Base-by-base conservation (phyloP, 1,140 invertebrate species). In the Lutraria rhynchaena region DNA sequence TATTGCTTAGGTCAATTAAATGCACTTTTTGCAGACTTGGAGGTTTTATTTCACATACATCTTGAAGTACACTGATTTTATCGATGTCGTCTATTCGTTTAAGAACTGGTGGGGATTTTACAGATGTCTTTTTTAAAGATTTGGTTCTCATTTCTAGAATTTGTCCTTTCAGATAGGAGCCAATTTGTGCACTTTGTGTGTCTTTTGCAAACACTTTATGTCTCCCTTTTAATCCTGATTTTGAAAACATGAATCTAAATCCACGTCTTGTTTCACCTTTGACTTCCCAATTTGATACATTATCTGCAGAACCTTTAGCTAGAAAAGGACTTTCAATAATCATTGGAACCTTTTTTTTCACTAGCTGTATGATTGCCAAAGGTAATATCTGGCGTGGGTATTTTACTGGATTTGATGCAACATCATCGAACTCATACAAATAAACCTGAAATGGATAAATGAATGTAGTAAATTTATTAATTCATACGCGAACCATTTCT, bases 211-310 rank as follows among this genome's bases (percentile, higher is more conserved):
- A 33, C 13, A 9, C 49, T 53, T 51, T 69, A 69, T 51, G 49
- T 29, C 31, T 49, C n/a, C 41, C 41, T 51, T 69, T 69, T 27
- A 69, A 41, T 29, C 70, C 53, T 4, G 70, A 58, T 29, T 73
- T 73, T 1, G 49, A 35, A 24, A 57, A 57, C 33, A 58, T 73
- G 22, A 73, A 73, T 24, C 70, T 41, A 29, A 73, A 73, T 2
- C 70, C 70, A 37, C 70, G 49, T 29, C 70, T 73, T 1, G 70
- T 73, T 73, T 73, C 70, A 35, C 70, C 70, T 37, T 55, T 73
- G 31, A 73, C 70, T 24, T 73, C 70, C 53, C 49, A 57, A 17
- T 49, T 44, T 35, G 49, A 57, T 35, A 33, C 27, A 5, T 15
- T 27, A 5, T 22, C 49, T 53, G 55, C 22, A 55, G 51, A n/a